Conservation (phyloP, 2,113 vertebrate genomes). For the Poeciliopsis occidentalis region DNA sequence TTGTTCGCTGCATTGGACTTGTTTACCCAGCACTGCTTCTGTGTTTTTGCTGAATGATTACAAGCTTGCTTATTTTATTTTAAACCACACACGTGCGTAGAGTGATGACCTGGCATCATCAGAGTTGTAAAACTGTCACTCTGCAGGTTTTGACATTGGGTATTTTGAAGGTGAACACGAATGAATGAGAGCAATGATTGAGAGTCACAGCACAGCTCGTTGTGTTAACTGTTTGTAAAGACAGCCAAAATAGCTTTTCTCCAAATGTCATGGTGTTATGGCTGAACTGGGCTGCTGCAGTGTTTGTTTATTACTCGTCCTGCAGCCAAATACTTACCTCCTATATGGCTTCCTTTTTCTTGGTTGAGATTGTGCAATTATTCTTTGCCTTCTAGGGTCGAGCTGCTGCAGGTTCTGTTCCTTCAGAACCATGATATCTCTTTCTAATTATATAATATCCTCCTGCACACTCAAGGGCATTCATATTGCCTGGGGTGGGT, state of each 20-base stretch:
- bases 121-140: slow-evolving; percentile 5
- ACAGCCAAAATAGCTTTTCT: slow-evolving; percentile 29
- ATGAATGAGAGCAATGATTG: neutral
- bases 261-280: slow-evolving; percentile 38
- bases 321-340: slow-evolving; percentile 62
- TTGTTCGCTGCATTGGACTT: slow-evolving; percentile 23
- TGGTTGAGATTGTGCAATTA: slow-evolving; percentile 22
- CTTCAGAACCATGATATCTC: slow-evolving; percentile 26
- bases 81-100: neutral
- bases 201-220: slow-evolving; percentile 19
- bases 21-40: slow-evolving; percentile 26
- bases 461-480: slow-evolving; percentile 17
- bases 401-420: slow-evolving; percentile 29
- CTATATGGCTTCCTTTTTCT: slow-evolving; percentile 50
- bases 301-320: slow-evolving; percentile 46
- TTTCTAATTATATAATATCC: slow-evolving; percentile 20
- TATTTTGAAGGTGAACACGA: slow-evolving; percentile 19
- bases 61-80: slow-evolving; percentile 19
- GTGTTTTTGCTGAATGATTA: slow-evolving; percentile 27
- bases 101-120: neutral
- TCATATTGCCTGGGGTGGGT: slow-evolving; percentile 15
- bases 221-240: slow-evolving; percentile 14
- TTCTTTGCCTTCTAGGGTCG: slow-evolving; percentile 30
- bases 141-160: slow-evolving; percentile 22
- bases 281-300: slow-evolving; percentile 42